Conservation (phyloP, 2,797 vertebrate species). For the Macropus fuliginosus region DNA sequence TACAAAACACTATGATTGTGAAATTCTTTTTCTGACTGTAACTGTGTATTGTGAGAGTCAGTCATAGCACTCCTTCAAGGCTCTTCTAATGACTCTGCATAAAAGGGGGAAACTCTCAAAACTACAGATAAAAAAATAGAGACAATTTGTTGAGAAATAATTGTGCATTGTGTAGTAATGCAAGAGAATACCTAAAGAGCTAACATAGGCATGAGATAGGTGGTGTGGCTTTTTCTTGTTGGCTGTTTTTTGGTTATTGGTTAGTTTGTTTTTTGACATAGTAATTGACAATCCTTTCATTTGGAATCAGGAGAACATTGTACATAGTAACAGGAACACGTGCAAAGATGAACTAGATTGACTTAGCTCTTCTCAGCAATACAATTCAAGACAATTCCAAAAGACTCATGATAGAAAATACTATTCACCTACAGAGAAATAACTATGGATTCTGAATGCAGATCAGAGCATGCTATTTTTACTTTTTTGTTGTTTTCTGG, state of each 20-base stretch:
- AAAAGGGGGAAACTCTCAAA: slow-evolving; percentile 19
- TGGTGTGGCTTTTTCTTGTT: rapidly evolving
- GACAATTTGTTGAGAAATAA: slow-evolving; percentile 39
- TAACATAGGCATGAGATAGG: slow-evolving; percentile 41
- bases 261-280: slow-evolving; percentile 18
- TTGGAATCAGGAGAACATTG: background rate
- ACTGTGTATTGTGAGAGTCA: slow-evolving; percentile 70
- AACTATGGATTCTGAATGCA: background rate
- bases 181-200: slow-evolving; percentile 46
- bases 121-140: slow-evolving; percentile 23
- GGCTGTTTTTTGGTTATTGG: too few species aligned
- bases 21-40: slow-evolving; percentile 69
- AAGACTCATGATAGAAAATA: background rate
- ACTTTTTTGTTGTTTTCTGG: background rate
- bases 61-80: slow-evolving; percentile 70
- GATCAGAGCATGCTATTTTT: background rate
- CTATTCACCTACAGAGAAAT: background rate
- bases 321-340: background rate
- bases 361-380: background rate
- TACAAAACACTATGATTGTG: slow-evolving; percentile 37
- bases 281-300: background rate
- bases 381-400: background rate
- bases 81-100: slow-evolving; percentile 64
- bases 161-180: slow-evolving; percentile 61
- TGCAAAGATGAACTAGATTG: background rate